Evolutionary conservation across 2,797 vertebrate species (phyloP), one percentile per base, ranked within the genome.

Genomic region (Falco naumanni): DNA sequence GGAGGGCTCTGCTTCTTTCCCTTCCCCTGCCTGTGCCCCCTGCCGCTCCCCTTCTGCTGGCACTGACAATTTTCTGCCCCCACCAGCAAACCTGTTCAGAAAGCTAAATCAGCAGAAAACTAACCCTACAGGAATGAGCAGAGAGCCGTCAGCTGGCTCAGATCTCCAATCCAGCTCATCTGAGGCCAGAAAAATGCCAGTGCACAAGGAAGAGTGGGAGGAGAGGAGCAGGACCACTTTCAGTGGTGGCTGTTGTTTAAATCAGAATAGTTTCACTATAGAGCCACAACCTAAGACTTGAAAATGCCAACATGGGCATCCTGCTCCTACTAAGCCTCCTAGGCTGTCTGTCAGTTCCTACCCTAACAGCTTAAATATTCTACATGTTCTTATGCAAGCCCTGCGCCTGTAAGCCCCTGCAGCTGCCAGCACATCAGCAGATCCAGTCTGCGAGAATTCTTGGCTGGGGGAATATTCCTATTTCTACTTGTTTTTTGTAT

Each of bases 21-120:
- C 39, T 90, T 85, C 64, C 84, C 87, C 80, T 93, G 81, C 48
- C 29, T 77, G 90, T 83, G 70, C 48, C 64, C 74, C 60, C 56
- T 0, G 1, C 60, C 3, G 22, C 81, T 92, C 86, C 64, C 74
- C 68, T 95, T 83, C 78, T 92, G 68, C 93, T 96, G 90, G 93
- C 86, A 90, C 48, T 25, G 56, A 41, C 53, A 70, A 8, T 83
- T 89, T 92, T 95, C 93, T 76, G 47, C 37, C 70, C 85, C 77
- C 86, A 93, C 74, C 59, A 93, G 78, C n/a, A 93, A 92, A 95
- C 47, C 11, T 95, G 84, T 77, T 92, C 89, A 83, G 95, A 95
- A 96, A 94, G 78, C 84, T 75, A 63, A 68, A 90, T 96, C 90
- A 95, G 95, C 93, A 96, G 84, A 96, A 96, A 96, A 82, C 41